Conservation (phyloP, 2,888 invertebrate genomes). For the Timema cristinae region DNA sequence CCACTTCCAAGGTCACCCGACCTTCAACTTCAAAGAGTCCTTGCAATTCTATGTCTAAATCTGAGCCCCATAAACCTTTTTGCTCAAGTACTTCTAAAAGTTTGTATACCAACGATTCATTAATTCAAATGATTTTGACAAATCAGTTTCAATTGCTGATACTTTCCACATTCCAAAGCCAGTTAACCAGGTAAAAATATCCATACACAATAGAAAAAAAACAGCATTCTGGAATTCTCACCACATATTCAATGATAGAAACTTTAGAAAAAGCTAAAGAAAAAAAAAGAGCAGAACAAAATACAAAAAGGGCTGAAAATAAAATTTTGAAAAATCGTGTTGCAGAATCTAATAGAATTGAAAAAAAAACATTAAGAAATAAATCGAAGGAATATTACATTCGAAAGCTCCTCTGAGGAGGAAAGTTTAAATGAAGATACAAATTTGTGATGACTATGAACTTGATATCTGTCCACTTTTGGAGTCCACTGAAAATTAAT, state of each 20-base stretch:
- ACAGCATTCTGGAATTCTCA: not conserved
- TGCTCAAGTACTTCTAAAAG: too few species aligned
- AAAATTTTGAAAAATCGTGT: not conserved
- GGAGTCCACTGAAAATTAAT: not conserved
- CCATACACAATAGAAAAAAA: not conserved
- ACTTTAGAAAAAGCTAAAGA: not conserved
- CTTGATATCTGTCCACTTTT: not conserved
- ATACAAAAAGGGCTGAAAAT: not conserved
- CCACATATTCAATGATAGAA: not conserved
- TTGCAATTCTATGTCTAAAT: too few species aligned
- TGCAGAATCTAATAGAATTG: too few species aligned
- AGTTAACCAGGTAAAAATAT: not conserved
- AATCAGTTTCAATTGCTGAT: not conserved
- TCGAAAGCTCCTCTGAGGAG: not conserved
- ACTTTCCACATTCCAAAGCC: not conserved
- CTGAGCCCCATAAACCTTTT: too few species aligned
- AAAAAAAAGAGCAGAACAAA: not conserved
- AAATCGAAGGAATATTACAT: not conserved
- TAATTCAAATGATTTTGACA: too few species aligned
- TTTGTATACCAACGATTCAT: too few species aligned
- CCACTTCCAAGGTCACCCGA: too few species aligned
- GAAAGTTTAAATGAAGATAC: not conserved
- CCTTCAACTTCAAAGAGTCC: too few species aligned
- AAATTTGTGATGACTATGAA: not conserved
- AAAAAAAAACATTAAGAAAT: not conserved